Evolutionary conservation across 2,888 invertebrate species (phyloP).

Genomic region (Stenodera caucasica): DNA sequence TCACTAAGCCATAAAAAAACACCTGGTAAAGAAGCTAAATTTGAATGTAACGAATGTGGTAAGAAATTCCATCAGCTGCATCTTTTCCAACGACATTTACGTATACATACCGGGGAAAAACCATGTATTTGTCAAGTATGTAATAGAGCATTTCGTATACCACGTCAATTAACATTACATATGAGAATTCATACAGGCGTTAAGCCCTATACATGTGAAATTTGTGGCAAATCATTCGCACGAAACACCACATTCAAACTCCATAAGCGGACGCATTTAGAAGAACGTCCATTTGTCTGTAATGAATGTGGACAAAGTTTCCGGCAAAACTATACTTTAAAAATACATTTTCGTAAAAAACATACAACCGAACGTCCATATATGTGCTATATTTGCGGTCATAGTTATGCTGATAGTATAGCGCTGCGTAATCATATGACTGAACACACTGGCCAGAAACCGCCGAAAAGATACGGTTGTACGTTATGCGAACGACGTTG

Average conservation of each 20-base stretch:
- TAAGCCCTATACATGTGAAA: background rate
- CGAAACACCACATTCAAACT: background rate
- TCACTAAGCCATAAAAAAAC: background rate
- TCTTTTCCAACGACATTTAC: background rate
- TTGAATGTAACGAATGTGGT: background rate
- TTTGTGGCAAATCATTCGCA: background rate
- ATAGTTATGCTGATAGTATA: no score
- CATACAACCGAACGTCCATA: no score
- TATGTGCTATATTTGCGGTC: no score
- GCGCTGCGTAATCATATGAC: no score
- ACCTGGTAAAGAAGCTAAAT: background rate
- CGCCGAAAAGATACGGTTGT: no score
- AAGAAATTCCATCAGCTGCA: background rate
- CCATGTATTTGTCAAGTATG: background rate
- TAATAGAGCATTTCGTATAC: background rate
- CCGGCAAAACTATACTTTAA: no score
- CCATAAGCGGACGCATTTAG: background rate
- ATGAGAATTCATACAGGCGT: constrained; percentile 6
- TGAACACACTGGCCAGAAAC: no score
- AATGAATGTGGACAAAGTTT: background rate
- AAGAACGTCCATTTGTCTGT: background rate
- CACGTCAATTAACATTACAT: background rate
- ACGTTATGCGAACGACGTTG: no score
- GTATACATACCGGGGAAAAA: background rate
- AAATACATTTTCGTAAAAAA: no score